Percentiles rank a stretch among this genome's conserved stretches.
phyloP scores from a whole-genome alignment of 2,113 vertebrate genomes.

The Antigone vipio region DNA sequence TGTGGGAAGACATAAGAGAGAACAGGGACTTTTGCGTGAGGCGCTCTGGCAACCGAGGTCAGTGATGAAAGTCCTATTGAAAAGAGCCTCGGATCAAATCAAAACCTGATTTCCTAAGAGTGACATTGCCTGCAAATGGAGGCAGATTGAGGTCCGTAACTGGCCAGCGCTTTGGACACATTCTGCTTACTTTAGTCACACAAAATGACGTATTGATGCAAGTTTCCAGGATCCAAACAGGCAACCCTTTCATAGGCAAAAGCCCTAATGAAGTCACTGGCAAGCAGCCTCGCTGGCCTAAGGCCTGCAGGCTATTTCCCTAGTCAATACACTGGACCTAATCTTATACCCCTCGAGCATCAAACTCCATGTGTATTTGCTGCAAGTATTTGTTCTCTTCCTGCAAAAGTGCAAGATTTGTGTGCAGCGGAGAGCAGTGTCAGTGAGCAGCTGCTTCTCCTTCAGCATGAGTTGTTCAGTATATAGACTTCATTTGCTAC shows the following conservation, averaged over 20 bases:
- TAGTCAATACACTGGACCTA: constrained; percentile 57
- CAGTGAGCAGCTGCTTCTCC: constrained; percentile 56
- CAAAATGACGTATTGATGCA: constrained; percentile 59
- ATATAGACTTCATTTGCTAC: background rate
- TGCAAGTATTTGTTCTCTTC: constrained; percentile 34
- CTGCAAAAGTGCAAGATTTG: constrained; percentile 47
- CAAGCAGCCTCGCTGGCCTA: constrained; percentile 39
- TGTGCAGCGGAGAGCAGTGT: background rate
- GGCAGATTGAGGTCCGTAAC: background rate
- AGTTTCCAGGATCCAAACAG: constrained; percentile 61
- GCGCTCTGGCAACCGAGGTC: background rate
- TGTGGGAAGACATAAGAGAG: background rate
- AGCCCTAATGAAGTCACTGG: constrained; percentile 61
- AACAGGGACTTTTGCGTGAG: background rate
- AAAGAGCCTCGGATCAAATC: background rate
- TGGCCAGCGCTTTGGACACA: background rate
- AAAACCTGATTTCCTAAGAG: constrained; percentile 25
- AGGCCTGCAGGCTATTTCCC: constrained; percentile 38
- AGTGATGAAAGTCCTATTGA: background rate
- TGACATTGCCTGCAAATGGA: background rate
- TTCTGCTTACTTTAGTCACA: constrained; percentile 59
- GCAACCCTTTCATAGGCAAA: constrained; percentile 56
- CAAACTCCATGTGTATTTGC: constrained; percentile 49
- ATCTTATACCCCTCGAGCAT: constrained; percentile 53
- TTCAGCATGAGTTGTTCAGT: constrained; percentile 11